Evolutionary conservation across 1,140 invertebrate genomes (phyloP).

Genomic region (Planococcus citri): DNA sequence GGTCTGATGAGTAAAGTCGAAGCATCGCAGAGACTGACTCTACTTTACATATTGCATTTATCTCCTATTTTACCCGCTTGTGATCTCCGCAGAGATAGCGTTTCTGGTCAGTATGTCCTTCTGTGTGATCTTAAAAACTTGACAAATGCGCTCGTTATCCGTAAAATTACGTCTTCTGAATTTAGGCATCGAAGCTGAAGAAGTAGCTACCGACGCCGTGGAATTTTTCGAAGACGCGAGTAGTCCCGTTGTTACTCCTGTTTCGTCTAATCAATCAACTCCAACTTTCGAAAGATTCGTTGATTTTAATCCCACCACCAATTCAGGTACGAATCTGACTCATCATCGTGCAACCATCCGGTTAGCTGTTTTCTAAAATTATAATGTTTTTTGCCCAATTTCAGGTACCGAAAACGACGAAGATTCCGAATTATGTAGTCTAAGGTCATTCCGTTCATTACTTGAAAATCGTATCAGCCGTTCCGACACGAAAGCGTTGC

Average conservation of each 20-base stretch:
- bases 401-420: conserved; percentile 21
- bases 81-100: not conserved
- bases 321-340: not conserved
- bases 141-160: conserved; percentile 41
- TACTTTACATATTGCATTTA: conserved; percentile 79
- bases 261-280: conserved; percentile 24
- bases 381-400: not conserved
- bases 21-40: conserved; percentile 56
- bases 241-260: conserved; percentile 20
- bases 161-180: conserved; percentile 77
- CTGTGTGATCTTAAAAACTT: conserved; percentile 17
- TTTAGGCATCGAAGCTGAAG: conserved; percentile 53
- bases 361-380: not conserved
- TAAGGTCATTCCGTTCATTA: conserved; percentile 37
- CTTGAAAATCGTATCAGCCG: conserved; percentile 35
- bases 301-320: not conserved
- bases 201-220: conserved; percentile 75
- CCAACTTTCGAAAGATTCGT: conserved; percentile 25
- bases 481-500: conserved; percentile 43
- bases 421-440: conserved; percentile 44
- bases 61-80: conserved; percentile 45
- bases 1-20: conserved; percentile 64
- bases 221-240: conserved; percentile 57
- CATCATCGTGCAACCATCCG: not conserved
- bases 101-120: not conserved